Evolutionary conservation across 2,797 vertebrate genomes (phyloP).

Genomic region (Valencia hispanica): DNA sequence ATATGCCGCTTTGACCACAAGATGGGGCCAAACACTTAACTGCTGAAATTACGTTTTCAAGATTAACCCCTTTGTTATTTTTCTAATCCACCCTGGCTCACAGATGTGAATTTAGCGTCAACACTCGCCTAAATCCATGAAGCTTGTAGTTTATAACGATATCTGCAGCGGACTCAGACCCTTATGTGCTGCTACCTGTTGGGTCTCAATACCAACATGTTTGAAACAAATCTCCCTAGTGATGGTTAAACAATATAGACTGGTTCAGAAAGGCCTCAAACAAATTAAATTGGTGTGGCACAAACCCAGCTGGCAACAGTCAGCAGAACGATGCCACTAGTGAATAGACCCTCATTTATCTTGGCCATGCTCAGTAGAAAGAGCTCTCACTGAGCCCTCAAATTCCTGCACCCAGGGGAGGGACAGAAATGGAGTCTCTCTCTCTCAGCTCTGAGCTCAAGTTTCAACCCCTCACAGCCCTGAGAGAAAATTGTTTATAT

Average conservation of each 20-base stretch:
- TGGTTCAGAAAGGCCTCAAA: conserved; percentile 55
- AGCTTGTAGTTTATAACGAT: neutral
- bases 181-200: neutral
- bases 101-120: neutral
- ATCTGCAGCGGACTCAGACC: conserved; percentile 11
- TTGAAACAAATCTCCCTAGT: conserved; percentile 50
- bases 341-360: conserved; percentile 67
- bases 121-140: neutral
- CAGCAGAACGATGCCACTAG: conserved; percentile 28
- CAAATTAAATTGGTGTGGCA: conserved; percentile 62
- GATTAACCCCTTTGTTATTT: neutral
- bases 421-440: conserved; percentile 51
- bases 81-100: neutral
- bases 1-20: conserved; percentile 35
- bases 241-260: conserved; percentile 52
- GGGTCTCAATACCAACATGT: neutral
- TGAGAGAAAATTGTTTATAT: neutral
- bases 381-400: conserved; percentile 22
- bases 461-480: conserved; percentile 54
- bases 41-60: too few relatives aligned
- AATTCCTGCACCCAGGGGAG: conserved; percentile 54
- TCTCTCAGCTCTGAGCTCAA: conserved; percentile 53
- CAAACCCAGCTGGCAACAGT: conserved; percentile 58
- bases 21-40: conserved; percentile 40
- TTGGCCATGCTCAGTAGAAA: conserved; percentile 48